Conservation (phyloP, 2,888 invertebrate genomes). For the Abscondita cerata region DNA sequence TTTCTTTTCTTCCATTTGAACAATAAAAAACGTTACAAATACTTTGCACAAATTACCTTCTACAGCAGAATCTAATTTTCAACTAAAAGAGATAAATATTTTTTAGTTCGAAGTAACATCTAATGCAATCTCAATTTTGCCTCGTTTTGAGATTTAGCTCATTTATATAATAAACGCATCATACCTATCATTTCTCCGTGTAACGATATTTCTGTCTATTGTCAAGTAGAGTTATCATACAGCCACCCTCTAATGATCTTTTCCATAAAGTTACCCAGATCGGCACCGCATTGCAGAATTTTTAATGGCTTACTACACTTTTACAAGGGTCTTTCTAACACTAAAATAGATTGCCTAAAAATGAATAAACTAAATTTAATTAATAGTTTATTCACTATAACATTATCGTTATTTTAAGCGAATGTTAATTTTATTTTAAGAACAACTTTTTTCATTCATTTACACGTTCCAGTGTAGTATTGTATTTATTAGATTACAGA, state of each 20-base stretch:
- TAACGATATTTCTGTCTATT: conserved; percentile 58
- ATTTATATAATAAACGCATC: conserved; percentile 59
- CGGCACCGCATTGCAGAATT: conserved; percentile 35
- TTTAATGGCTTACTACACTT: conserved; percentile 24
- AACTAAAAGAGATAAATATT: conserved; percentile 24
- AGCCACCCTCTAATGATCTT: conserved; percentile 38
- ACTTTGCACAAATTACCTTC: conserved; percentile 30
- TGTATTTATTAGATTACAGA: too few relatives aligned
- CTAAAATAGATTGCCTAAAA: too few relatives aligned
- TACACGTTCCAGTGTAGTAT: too few relatives aligned
- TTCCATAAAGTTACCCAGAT: conserved; percentile 21
- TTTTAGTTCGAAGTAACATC: conserved; percentile 23
- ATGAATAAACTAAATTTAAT: too few relatives aligned
- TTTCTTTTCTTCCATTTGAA: conserved; percentile 25
- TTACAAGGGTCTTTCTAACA: too few relatives aligned
- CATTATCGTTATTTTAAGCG: too few relatives aligned
- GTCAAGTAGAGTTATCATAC: conserved; percentile 53
- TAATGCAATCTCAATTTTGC: conserved; percentile 29
- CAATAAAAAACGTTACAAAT: conserved; percentile 30
- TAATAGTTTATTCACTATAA: too few relatives aligned
- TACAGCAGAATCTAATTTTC: conserved; percentile 29
- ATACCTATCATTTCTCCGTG: conserved; percentile 59
- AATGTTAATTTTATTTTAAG: too few relatives aligned
- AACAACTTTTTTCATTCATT: too few relatives aligned
- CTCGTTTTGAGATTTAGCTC: conserved; percentile 41